Evolutionary conservation across 2,113 vertebrate species (phyloP).

Genomic region (Ceyx cyanopectus): DNA sequence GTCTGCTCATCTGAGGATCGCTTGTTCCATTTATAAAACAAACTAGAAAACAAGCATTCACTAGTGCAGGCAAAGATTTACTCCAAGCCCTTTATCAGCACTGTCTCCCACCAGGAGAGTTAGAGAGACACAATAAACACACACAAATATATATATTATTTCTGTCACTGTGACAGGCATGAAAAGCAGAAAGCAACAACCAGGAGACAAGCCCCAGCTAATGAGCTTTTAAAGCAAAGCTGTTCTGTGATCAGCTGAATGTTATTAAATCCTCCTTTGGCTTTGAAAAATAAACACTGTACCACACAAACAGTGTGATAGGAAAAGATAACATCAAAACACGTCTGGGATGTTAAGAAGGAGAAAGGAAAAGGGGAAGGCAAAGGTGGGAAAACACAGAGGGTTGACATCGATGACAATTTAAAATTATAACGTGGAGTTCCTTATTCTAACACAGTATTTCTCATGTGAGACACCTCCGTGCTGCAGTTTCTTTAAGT

Average conservation of each 20-base stretch:
- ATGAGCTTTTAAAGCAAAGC: conserved; percentile 47
- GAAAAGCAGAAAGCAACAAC: not conserved
- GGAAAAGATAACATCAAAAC: conserved; percentile 7
- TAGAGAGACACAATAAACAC: not conserved
- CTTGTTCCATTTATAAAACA: not conserved
- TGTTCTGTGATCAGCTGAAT: conserved; percentile 19
- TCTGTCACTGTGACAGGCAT: not conserved
- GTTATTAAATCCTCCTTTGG: not conserved
- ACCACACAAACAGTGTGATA: not conserved
- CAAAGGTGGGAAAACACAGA: not conserved
- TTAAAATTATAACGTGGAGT: not conserved
- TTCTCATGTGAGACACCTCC: not conserved
- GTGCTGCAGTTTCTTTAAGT: not conserved
- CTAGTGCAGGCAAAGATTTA: not conserved
- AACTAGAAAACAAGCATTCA: not conserved
- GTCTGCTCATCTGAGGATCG: not conserved
- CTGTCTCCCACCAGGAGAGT: not conserved
- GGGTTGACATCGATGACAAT: not conserved
- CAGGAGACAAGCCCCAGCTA: conserved; percentile 19
- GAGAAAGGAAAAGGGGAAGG: not conserved
- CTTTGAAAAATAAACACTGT: conserved; percentile 32
- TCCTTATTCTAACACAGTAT: not conserved
- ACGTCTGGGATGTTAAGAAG: not conserved
- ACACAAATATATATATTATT: not conserved
- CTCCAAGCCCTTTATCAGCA: not conserved